A percentile compares a stretch with the other conserved stretches of the same genome.
These are phyloP conservation scores for Philaethria dido DNA, from an alignment of 2,888 invertebrate species.

Conservation along the genomic window DNA sequence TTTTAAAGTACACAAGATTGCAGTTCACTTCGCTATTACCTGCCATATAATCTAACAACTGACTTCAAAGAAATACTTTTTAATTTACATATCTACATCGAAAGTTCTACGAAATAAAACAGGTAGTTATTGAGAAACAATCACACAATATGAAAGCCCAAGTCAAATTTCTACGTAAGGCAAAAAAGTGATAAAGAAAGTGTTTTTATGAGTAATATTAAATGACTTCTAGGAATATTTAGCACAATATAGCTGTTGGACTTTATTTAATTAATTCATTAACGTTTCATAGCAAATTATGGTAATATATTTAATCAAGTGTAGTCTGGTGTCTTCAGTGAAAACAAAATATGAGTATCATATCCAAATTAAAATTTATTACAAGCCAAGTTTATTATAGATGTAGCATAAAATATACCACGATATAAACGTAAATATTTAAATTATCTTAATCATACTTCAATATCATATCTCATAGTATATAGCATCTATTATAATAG, in stretches of 20 bases:
- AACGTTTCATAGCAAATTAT: slow-evolving; percentile 26
- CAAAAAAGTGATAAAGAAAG: not conserved
- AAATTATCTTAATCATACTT: not conserved
- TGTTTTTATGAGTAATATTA: not conserved
- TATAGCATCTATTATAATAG: slow-evolving; percentile 31
- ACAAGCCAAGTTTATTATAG: not conserved
- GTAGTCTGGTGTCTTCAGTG: not conserved
- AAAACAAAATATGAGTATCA: slow-evolving; percentile 6
- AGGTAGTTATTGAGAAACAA: not conserved
- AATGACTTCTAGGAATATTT: slow-evolving; percentile 3
- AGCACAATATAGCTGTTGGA: not conserved
- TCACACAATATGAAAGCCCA: not conserved
- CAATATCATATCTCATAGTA: not conserved
- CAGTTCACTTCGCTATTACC: not conserved
- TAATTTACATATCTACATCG: not conserved
- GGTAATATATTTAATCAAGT: slow-evolving; percentile 31
- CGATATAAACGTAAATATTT: not conserved
- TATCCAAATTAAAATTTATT: not conserved
- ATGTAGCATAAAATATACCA: not conserved
- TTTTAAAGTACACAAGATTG: not conserved
- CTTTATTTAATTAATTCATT: slow-evolving; percentile 24
- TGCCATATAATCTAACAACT: not conserved
- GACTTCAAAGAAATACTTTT: not conserved
- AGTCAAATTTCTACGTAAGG: not conserved
- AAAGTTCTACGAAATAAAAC: not conserved